Evolutionary conservation across 1,140 invertebrate species (phyloP).

Genomic region (Cecropterus lyciades): DNA sequence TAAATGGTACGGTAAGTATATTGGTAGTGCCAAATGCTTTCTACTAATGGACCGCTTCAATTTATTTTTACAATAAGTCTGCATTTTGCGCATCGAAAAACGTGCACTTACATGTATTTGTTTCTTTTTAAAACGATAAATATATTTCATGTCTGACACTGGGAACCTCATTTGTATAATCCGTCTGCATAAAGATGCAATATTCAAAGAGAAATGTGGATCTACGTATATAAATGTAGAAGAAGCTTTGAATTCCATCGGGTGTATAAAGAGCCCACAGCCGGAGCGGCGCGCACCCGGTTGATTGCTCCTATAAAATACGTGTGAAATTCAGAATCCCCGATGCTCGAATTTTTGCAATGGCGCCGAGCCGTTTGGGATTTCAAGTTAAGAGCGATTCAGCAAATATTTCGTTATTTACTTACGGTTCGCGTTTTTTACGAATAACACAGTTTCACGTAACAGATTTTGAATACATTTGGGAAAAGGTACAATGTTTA

Average conservation of each 20-base stretch:
- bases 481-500: no score
- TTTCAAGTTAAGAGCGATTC: neutral
- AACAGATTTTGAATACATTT: no score
- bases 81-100: neutral
- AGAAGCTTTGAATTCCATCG: constrained; percentile 21
- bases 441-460: neutral
- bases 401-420: constrained; percentile 10
- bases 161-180: neutral
- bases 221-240: constrained; percentile 1
- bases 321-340: constrained; percentile 18
- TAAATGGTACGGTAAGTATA: no score
- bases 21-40: neutral
- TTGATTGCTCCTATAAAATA: constrained; percentile 30
- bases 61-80: neutral
- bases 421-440: neutral
- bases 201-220: constrained; percentile 12
- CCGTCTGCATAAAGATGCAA: neutral
- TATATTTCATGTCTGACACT: neutral
- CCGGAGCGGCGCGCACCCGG: constrained; percentile 11
- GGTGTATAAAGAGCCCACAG: constrained; percentile 24
- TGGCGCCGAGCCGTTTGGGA: neutral
- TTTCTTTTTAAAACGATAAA: neutral
- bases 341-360: constrained; percentile 23
- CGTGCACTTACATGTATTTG: neutral
- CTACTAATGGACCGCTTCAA: neutral